phyloP scores from a whole-genome alignment of 2,113 vertebrate genomes.

The Artemisiospiza belli region DNA sequence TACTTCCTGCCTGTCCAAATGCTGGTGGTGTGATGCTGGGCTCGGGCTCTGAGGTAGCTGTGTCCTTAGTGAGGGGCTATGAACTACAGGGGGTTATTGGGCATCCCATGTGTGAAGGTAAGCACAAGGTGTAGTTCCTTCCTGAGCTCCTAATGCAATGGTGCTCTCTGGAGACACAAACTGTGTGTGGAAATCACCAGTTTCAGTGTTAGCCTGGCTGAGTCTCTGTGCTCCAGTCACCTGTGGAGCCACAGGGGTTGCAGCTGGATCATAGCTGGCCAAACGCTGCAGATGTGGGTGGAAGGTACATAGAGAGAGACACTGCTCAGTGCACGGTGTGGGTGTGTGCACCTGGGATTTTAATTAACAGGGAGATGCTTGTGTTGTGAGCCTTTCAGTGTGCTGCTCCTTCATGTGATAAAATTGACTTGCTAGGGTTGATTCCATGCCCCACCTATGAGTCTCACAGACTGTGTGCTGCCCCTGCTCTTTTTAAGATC shows the following conservation, averaged over 20 bases:
- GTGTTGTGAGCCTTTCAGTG: neutral
- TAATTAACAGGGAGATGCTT: neutral
- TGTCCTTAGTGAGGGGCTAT: neutral
- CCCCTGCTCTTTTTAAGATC: neutral
- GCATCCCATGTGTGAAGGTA: neutral
- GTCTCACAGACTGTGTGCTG: neutral
- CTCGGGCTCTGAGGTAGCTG: neutral
- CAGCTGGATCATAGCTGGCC: neutral
- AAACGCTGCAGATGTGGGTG: neutral
- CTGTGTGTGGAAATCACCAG: fast-evolving
- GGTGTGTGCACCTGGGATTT: fast-evolving
- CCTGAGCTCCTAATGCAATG: fast-evolving
- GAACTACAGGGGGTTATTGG: neutral
- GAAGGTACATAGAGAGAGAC: neutral
- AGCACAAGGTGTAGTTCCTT: neutral
- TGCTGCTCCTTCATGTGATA: neutral
- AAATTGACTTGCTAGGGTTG: neutral
- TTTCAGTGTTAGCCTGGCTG: neutral
- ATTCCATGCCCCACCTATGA: neutral
- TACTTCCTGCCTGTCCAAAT: neutral
- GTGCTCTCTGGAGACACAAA: neutral
- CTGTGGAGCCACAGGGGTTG: neutral
- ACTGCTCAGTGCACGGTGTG: neutral
- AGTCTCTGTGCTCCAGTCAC: fast-evolving
- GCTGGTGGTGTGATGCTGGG: neutral